Conservation (phyloP, 2,797 vertebrate genomes). For the Mergus octosetaceus region DNA sequence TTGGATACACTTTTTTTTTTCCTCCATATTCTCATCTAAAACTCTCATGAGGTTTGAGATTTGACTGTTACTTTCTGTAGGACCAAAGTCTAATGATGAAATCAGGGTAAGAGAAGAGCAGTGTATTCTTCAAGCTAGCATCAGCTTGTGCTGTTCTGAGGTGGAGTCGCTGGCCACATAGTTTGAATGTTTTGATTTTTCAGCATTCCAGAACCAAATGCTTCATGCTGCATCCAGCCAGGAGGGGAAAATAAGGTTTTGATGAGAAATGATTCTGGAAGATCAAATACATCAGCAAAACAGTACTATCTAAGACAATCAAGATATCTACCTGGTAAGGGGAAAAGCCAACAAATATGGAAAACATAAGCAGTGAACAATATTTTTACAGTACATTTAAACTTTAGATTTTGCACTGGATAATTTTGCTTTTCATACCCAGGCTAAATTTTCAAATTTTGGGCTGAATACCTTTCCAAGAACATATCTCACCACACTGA, state of each 20-base stretch:
- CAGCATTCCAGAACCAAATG: slow-evolving; percentile 71
- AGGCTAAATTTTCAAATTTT: background rate
- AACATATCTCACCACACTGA: background rate
- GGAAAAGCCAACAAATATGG: background rate
- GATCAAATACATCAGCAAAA: slow-evolving; percentile 85
- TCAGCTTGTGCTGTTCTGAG: background rate
- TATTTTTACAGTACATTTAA: background rate
- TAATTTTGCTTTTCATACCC: background rate
- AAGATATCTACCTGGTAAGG: slow-evolving; percentile 92
- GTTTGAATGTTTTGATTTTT: slow-evolving; percentile 39
- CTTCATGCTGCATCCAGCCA: slow-evolving; percentile 64
- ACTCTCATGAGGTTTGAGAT: background rate
- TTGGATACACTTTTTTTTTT: background rate
- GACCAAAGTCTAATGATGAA: background rate
- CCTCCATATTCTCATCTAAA: background rate
- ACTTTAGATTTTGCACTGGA: background rate
- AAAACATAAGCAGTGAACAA: background rate
- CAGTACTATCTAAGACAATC: slow-evolving; percentile 96
- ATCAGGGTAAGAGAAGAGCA: background rate
- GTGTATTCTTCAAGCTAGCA: background rate
- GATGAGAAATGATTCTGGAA: slow-evolving; percentile 81
- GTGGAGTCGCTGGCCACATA: background rate
- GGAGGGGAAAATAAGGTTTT: slow-evolving; percentile 84
- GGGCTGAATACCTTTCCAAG: background rate
- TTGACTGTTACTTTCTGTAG: background rate